A percentile compares a stretch with the other conserved stretches of the same genome.
phyloP scores from a whole-genome alignment of 2,888 invertebrate genomes.

The Eupithecia abbreviata region DNA sequence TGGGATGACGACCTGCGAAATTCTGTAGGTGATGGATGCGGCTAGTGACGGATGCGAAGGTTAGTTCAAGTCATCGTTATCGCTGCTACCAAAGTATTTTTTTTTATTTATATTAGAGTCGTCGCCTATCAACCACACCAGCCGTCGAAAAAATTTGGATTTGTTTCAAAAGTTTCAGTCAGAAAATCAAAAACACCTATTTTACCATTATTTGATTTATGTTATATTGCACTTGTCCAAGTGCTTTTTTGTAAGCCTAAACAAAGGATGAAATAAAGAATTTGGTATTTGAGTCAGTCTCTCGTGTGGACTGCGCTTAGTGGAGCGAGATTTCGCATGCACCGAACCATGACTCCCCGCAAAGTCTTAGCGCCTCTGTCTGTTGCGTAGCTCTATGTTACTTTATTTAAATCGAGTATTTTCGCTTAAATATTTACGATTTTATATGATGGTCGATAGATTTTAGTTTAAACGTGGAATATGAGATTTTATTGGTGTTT shows the following conservation, averaged over 20 bases:
- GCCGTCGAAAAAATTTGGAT: not conserved
- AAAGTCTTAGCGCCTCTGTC: slow-evolving; percentile 16
- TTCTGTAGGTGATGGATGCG: too few species aligned
- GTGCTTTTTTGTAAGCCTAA: too few species aligned
- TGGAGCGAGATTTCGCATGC: slow-evolving; percentile 18
- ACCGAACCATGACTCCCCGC: slow-evolving; percentile 16
- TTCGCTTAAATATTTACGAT: not conserved
- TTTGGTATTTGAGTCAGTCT: not conserved
- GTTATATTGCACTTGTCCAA: too few species aligned
- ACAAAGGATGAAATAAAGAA: too few species aligned
- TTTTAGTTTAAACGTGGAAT: not conserved
- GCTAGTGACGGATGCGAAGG: too few species aligned
- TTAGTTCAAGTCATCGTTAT: too few species aligned
- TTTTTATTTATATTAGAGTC: not conserved
- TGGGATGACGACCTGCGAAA: too few species aligned
- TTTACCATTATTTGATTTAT: too few species aligned
- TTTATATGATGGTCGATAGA: not conserved
- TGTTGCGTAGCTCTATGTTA: slow-evolving; percentile 21
- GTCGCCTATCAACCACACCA: not conserved
- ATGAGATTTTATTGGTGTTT: not conserved
- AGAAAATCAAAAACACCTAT: too few species aligned
- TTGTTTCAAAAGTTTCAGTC: not conserved
- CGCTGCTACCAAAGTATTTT: not conserved
- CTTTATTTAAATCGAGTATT: slow-evolving; percentile 1
- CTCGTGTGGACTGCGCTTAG: not conserved